Evolutionary conservation across 2,113 vertebrate genomes (phyloP).

Genomic region (Hydrolagus affinis): DNA sequence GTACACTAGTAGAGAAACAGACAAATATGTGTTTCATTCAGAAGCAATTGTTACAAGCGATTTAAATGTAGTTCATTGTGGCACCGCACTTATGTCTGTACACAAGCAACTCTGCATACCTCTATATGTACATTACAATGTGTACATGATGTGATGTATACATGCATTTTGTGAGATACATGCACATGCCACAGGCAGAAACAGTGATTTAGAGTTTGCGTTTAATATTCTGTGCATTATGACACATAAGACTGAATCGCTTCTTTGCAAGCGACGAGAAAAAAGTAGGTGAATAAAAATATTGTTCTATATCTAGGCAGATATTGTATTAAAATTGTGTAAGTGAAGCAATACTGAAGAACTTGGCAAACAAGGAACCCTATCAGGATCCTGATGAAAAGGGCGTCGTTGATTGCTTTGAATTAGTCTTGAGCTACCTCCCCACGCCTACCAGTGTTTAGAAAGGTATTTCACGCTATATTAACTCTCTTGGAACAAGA

Average conservation of each 20-base stretch:
- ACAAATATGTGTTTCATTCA: neutral
- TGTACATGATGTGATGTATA: neutral
- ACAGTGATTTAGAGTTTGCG: neutral
- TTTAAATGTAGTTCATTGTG: neutral
- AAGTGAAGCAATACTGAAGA: neutral
- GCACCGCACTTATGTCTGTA: neutral
- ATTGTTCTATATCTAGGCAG: neutral
- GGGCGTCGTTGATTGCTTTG: neutral
- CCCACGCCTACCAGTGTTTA: neutral
- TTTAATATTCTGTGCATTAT: neutral
- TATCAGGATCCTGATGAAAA: neutral
- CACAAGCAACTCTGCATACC: neutral
- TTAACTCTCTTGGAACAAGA: neutral
- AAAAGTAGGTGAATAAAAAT: conserved; percentile 7
- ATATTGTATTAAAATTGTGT: neutral
- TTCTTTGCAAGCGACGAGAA: neutral
- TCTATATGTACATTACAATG: too few species aligned
- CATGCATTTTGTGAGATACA: neutral
- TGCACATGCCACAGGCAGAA: too few species aligned
- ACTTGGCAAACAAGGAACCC: neutral
- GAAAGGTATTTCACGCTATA: neutral
- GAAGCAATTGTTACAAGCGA: neutral
- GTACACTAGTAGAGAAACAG: neutral
- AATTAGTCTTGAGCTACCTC: neutral
- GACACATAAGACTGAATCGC: neutral